These are phyloP conservation scores for Microtus richardsoni DNA, from an alignment of 2,113 vertebrate genomes.

Conservation along the genomic window DNA sequence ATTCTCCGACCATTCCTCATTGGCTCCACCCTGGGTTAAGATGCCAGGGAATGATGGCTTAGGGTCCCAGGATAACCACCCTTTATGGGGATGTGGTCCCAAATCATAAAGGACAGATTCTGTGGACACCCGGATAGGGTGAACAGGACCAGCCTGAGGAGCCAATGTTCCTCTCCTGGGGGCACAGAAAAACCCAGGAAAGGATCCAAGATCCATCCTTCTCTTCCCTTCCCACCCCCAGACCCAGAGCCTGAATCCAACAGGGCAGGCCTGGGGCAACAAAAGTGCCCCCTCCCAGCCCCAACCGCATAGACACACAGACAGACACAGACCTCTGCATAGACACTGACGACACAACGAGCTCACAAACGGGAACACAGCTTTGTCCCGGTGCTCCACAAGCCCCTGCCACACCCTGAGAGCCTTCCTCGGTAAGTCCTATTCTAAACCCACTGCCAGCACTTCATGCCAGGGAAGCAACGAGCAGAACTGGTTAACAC, in stretches of 20 bases:
- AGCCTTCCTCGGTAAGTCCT: neutral
- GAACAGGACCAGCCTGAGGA: neutral
- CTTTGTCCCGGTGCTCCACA: constrained; percentile 56
- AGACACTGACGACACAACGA: constrained; percentile 65
- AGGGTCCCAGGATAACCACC: neutral
- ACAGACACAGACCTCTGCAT: constrained; percentile 61
- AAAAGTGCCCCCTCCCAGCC: constrained; percentile 35
- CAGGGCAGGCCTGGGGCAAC: constrained; percentile 57
- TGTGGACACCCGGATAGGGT: neutral
- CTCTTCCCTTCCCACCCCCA: neutral
- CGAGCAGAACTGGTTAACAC: neutral
- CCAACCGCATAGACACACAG: constrained; percentile 63
- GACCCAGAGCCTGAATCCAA: constrained; percentile 52
- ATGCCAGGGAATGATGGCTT: neutral
- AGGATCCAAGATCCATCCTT: neutral
- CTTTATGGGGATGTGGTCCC: constrained; percentile 17
- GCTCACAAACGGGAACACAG: constrained; percentile 64
- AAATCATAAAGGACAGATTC: constrained; percentile 24
- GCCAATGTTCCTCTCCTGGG: neutral
- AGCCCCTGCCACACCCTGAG: constrained; percentile 42
- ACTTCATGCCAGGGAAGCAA: neutral
- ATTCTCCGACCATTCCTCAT: constrained; percentile 70
- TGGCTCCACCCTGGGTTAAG: constrained; percentile 65
- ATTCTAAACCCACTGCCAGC: neutral
- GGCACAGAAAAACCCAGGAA: constrained; percentile 23